Evolutionary conservation across 2,888 invertebrate species (phyloP), one percentile per base, ranked within the genome.

Genomic region (Rhimphoctona megacephalus): DNA sequence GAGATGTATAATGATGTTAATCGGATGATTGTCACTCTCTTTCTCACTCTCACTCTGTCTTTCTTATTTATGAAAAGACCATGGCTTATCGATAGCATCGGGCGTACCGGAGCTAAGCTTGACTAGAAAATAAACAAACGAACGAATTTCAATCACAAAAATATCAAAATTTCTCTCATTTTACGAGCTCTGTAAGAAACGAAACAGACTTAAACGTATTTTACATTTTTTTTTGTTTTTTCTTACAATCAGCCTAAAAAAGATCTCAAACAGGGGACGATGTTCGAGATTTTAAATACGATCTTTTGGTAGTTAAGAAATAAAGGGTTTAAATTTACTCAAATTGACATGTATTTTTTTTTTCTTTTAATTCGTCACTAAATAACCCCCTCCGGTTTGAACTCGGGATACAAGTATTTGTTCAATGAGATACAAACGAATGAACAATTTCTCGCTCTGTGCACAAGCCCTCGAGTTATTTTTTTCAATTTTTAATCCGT

Each of bases 81-180:
- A 86, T 87, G 80, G 86, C 82, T 79, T 73, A 83, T 86, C 72
- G 46, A 69, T 83, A 87, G 78, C 82, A 85, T 87, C 88, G 76
- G 86, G 84, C 84, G 84, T 84, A 85, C 83, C 84, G 74, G 82
- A 85, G 84, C 83, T 88, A 85, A 87, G 85, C 81, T 88, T 89
- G 89, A 89, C 89, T 89, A 89, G 89, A 89, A 86, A 89, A 85
- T 30, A 82, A 87, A 84, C 83, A 46, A 84, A 85, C 57, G 43
- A 61, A 85, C 82, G 57, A 84, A 80, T 81, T 83, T 66, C 61
- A 82, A 83, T 70, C 49, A 72, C 70, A 54, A 78, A 81, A 72
- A 61, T 64, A 85, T 78, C 11, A 30, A 72, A 72, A n/a, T 9
- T 72, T 30, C 19, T n/a, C 11, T 52, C 30, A 49, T 61, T 74